Base-by-base conservation (phyloP, 37 sponge, comb jelly and placozoan genomes). In the Cliona cf. orientalis region DNA sequence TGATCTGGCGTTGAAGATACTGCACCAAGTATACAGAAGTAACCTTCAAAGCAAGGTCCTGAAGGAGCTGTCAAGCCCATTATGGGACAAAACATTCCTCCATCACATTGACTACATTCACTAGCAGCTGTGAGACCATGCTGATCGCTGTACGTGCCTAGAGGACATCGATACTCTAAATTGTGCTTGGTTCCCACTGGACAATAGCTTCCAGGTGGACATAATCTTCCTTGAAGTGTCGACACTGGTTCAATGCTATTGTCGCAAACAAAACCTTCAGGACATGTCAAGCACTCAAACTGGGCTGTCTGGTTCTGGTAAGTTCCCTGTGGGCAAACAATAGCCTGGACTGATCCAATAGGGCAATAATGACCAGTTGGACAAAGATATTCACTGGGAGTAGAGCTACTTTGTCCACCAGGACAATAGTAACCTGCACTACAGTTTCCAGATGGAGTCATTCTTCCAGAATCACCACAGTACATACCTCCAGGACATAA, bases 381-480 rank as follows among this genome's bases (percentile, higher is more conserved):
- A 68, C 41, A 37, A 41, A 68, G 9, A 19, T 7, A 7, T 37
- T 23, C 69, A 68, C 31, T 9, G 12, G 42, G 42, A 36, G 42
- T 36, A 37, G 12, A 9, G 23, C 11, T 68, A 37, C 4, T 23
- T 9, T 9, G 14, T 9, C 42, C 69, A n/a, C 41, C 42, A 31
- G 14, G 23, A 68, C 39, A 39, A 9, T 68, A 34, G 36, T 25
- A 61, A 6, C 63, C 63, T n/a, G 63, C 63, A 61, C 63, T 61
- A n/a, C 63, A 61, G 5, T 12, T 61, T 61, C 63, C 63, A 26
- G 63, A 25, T 61, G 63, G 63, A n/a, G 63, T 25, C n/a, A 61
- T 12, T 7, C 22, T 6, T 25, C 63, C 63, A 61, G 17, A 25
- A 25, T 12, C 28, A 7, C n/a, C 63, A 61, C 63, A 61, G 23